Evolutionary conservation across 2,888 invertebrate genomes (phyloP).

Genomic region (Brenthis daphne): DNA sequence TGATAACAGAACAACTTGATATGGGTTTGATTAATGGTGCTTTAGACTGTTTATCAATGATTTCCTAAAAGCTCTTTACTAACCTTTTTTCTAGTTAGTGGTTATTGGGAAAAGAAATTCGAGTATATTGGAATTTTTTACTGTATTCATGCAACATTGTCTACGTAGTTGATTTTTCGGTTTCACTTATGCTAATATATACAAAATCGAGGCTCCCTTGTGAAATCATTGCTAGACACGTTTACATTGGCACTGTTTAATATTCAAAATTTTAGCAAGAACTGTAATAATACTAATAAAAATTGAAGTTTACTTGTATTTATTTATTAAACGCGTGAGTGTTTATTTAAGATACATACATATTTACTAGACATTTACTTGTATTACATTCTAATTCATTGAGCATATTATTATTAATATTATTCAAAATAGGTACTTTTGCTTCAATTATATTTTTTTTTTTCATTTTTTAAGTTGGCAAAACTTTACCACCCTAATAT

Average conservation of each 20-base stretch:
- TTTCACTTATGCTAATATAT: slow-evolving; percentile 20
- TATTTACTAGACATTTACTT: too few relatives aligned
- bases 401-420: too few relatives aligned
- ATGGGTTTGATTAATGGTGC: slow-evolving; percentile 38
- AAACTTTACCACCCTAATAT: too few relatives aligned
- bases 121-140: background rate
- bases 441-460: too few relatives aligned
- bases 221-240: slow-evolving; percentile 6
- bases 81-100: background rate
- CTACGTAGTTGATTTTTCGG: slow-evolving; percentile 11
- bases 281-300: background rate
- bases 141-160: background rate
- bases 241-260: slow-evolving; percentile 9
- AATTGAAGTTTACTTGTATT: too few relatives aligned
- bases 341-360: too few relatives aligned
- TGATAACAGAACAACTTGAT: slow-evolving; percentile 39
- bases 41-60: slow-evolving; percentile 29
- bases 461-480: too few relatives aligned
- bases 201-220: slow-evolving; percentile 19
- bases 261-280: slow-evolving; percentile 3
- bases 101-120: background rate
- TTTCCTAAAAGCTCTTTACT: slow-evolving; percentile 3
- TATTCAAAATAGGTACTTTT: too few relatives aligned
- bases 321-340: too few relatives aligned
- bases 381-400: too few relatives aligned